Conservation (phyloP, 2,113 vertebrate genomes). For the Leptosomus discolor region DNA sequence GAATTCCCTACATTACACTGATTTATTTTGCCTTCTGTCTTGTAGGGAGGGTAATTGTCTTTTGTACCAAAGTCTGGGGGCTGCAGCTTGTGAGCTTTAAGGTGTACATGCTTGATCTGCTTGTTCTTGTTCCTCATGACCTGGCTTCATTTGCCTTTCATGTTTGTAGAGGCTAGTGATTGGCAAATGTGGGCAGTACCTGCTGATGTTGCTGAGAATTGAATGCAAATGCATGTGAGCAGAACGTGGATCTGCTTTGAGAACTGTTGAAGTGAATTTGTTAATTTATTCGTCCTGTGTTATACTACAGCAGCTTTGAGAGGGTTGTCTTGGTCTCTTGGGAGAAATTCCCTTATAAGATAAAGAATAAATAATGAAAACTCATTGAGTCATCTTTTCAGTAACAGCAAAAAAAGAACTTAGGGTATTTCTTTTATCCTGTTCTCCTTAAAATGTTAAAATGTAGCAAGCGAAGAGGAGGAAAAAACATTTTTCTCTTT, state of each 20-base stretch:
- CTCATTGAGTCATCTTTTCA: not conserved
- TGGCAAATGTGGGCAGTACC: not conserved
- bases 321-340: not conserved
- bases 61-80: not conserved
- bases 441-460: not conserved
- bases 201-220: not conserved
- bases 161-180: not conserved
- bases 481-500: not conserved
- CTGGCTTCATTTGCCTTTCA: not conserved
- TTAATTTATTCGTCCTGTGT: constrained; percentile 16
- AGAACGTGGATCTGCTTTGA: not conserved
- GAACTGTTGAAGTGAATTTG: not conserved
- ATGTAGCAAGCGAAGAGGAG: not conserved
- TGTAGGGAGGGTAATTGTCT: not conserved
- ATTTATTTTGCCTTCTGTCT: not conserved
- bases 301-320: not conserved
- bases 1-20: not conserved
- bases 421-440: not conserved
- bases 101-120: not conserved
- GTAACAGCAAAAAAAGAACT: not conserved
- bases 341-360: not conserved
- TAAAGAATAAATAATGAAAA: constrained; percentile 15
- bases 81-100: not conserved
- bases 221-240: rapidly evolving
- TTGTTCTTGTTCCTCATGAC: not conserved